Percentiles rank a stretch among this genome's conserved stretches.
phyloP scores from a whole-genome alignment of 2,113 vertebrate species.

The Ictalurus punctatus region DNA sequence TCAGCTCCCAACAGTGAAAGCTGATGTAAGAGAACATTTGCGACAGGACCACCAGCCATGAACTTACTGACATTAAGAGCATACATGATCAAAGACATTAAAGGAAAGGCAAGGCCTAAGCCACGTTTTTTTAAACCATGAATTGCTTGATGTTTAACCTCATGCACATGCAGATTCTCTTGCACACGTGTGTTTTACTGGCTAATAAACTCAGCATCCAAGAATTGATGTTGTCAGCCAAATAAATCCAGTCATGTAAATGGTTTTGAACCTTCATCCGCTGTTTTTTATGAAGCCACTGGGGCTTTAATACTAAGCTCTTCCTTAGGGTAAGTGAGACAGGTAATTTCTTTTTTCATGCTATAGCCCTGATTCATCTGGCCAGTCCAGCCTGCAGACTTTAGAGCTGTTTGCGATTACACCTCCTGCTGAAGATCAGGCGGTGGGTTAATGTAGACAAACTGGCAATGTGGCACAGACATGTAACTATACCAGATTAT shows the following conservation, averaged over 20 bases:
- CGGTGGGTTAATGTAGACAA: conserved; percentile 44
- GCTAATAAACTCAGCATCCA: conserved; percentile 50
- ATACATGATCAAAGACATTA: not conserved
- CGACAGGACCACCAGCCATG: not conserved
- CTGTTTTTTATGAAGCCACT: conserved; percentile 50
- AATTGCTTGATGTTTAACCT: conserved; percentile 11
- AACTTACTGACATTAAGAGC: not conserved
- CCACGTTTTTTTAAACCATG: not conserved
- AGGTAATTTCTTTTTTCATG: conserved; percentile 33
- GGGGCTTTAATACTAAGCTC: conserved; percentile 44
- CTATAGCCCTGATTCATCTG: conserved; percentile 37
- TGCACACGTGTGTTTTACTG: conserved; percentile 55
- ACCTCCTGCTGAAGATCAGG: conserved; percentile 50
- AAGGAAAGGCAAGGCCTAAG: not conserved
- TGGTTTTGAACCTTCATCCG: conserved; percentile 34
- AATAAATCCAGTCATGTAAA: conserved; percentile 54
- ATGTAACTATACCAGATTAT: not conserved
- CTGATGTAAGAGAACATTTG: not conserved
- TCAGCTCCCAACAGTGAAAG: not conserved
- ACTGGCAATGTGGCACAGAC: conserved; percentile 34
- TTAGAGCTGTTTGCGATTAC: conserved; percentile 64
- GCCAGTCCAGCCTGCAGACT: conserved; percentile 45
- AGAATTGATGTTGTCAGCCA: conserved; percentile 54
- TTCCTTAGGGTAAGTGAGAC: conserved; percentile 28
- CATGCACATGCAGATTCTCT: conserved; percentile 43